Base-by-base conservation (phyloP, 2,113 vertebrate genomes). In the Callospermophilus lateralis region DNA sequence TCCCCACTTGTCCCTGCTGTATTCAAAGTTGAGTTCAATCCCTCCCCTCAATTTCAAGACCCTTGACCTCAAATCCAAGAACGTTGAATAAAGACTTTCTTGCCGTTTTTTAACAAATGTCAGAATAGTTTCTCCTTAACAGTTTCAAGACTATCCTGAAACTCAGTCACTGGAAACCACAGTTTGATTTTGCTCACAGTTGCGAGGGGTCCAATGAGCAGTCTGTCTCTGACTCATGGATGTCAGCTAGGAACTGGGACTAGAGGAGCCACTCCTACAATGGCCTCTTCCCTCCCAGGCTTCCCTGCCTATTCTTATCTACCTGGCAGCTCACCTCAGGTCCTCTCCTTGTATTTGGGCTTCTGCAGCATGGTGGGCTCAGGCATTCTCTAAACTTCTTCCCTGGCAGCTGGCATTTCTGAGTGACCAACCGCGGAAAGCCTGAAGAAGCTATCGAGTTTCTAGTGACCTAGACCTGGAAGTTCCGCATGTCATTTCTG, bases 51-150 rank as follows among this genome's bases (percentile, higher is more conserved):
- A 48, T 9, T 67, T 37, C 26, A n/a, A 39, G 28, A 12, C 37
- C 55, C 79, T 91, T 72, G 24, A 80, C 37, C 12, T 78, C 48
- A 80, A 51, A 34, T 34, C 6, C 32, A 42, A n/a, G 8, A 74
- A 39, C 13, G 70, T 73, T 76, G 24, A 51, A 76, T 51, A 70
- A 80, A 80, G 3, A 8, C 68, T 81, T 42, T 12, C 30, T 86
- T 86, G 48, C 15, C 39, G 39, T 90, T 95, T 95, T 92, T 89
- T n/a, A 92, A 80, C 61, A 39, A 80, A 34, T 39, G 17, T 80
- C 79, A 85, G 67, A 84, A 58, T 68, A 58, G 58, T 67, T 74
- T 88, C 32, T 30, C 32, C 67, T 67, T 89, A 34, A 28, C n/a
- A 42, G 65, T 92, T 80, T 24, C 39, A 80, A 74, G 26, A 79